Base-by-base conservation (phyloP, 2,113 vertebrate species). In the Eretmochelys imbricata region DNA sequence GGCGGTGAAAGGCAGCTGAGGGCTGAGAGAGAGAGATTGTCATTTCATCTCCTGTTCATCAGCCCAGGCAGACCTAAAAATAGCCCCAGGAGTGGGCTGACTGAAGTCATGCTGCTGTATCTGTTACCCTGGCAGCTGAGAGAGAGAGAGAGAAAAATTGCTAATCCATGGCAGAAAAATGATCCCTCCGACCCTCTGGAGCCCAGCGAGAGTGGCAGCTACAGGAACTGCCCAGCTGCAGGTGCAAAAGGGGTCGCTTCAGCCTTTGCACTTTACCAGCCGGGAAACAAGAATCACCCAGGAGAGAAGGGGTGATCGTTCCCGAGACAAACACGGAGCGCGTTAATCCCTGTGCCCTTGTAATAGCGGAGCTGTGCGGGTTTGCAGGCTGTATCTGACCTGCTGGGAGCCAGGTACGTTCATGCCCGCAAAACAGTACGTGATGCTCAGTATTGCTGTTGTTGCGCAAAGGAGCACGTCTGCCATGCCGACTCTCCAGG, bases 51-150 rank as follows among this genome's bases (percentile, higher is more conserved):
- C 92, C 91, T 75, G 35, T 51, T 90, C 91, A 65, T 85, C 19
- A 1, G 75, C 78, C 57, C 25, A 85, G 55, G 50, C 46, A 96
- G 90, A 53, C 31, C 94, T 97, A 97, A 96, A 97, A 98, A 96
- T 95, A 97, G 49, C 90, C 42, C 91, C 2, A 0, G 25, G 84
- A 95, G 94, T 89, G 76, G 94, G 95, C 57, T 6, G 93, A 49
- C n/a, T 35, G 57, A 48, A 53, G 88, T 5, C 91, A 89, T 50
- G 84, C 85, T 93, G 50, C 48, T 75, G 88, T 49, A 87, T 90
- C 93, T 1, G 1, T 85, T 85, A 80, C 1, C 10, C 48, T 2
- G 69, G 85, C 89, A 85, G 54, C 42, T 78, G 72, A 72, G 59
- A 59, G 55, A 78, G 83, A 72, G 83, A 62, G 51, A 75, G 59